These are phyloP conservation scores for Saimiri boliviensis DNA, from an alignment of 2,113 vertebrate species.

Conservation along the genomic window DNA sequence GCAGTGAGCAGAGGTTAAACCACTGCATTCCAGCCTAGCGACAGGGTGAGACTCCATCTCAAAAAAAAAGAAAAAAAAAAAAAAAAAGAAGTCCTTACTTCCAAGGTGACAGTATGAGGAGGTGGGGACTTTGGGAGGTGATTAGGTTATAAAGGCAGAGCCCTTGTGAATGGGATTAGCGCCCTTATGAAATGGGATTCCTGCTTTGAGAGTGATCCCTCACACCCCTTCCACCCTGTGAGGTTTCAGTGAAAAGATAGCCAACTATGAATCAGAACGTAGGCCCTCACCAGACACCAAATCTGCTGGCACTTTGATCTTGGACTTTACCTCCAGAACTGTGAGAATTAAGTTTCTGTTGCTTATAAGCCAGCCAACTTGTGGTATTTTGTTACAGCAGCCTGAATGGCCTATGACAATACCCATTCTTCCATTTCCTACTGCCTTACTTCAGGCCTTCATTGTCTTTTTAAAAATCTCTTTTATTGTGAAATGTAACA, in stretches of 20 bases:
- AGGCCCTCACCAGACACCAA: not conserved
- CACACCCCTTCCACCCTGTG: not conserved
- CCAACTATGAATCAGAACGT: not conserved
- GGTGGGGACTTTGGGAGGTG: not conserved
- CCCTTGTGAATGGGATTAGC: not conserved
- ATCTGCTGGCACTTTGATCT: not conserved
- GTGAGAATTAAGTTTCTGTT: not conserved
- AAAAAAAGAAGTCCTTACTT: no score
- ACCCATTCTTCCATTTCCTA: not conserved
- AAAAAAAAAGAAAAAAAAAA: no score
- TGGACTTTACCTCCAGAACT: not conserved
- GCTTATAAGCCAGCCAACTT: not conserved
- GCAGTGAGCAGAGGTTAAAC: no score
- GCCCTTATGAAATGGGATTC: not conserved
- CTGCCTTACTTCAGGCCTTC: not conserved
- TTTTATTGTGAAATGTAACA: not conserved
- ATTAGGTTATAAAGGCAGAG: not conserved
- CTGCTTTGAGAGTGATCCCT: not conserved
- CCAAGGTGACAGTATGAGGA: not conserved
- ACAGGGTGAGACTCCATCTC: no score
- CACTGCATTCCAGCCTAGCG: no score
- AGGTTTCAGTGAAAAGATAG: not conserved
- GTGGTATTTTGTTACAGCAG: not conserved
- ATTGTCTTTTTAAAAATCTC: not conserved
- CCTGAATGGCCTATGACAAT: not conserved